These are phyloP conservation scores for Meliscaeva auricollis DNA, from an alignment of 2,888 invertebrate species.

Conservation along the genomic window DNA sequence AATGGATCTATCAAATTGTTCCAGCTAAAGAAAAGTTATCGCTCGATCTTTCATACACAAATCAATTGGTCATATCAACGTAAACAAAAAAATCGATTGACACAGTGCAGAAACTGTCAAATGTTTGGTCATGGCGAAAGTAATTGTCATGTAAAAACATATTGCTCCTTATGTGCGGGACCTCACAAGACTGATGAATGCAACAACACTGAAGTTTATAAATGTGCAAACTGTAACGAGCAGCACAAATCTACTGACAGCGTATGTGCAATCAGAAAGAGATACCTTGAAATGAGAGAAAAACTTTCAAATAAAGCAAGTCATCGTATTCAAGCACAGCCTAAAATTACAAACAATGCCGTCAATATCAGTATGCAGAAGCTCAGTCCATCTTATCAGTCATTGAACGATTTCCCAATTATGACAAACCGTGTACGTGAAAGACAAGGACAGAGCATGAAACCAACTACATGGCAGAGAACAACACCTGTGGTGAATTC, in stretches of 20 bases:
- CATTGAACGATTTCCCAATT: neutral
- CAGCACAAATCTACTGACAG: slow-evolving; percentile 10
- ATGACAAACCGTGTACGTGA: neutral
- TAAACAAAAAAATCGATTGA: slow-evolving; percentile 18
- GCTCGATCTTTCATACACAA: slow-evolving; percentile 35
- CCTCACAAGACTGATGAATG: slow-evolving; percentile 10
- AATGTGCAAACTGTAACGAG: slow-evolving; percentile 13
- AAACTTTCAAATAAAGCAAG: slow-evolving; percentile 5
- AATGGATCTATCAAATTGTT: slow-evolving; percentile 26
- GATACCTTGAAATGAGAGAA: slow-evolving; percentile 9
- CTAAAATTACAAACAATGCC: neutral
- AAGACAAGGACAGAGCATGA: neutral
- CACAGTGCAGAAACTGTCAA: slow-evolving; percentile 33
- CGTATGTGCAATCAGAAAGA: neutral
- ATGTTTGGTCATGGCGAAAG: slow-evolving; percentile 43
- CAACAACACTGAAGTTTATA: neutral
- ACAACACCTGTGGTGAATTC: slow-evolving; percentile 1
- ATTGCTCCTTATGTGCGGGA: slow-evolving; percentile 13
- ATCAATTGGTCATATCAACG: slow-evolving; percentile 10
- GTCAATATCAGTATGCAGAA: neutral
- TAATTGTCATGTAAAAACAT: slow-evolving; percentile 28
- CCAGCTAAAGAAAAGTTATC: slow-evolving; percentile 38
- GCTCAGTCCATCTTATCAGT: neutral
- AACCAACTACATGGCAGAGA: neutral
- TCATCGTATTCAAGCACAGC: neutral